Percentiles rank a stretch among this genome's conserved stretches.
phyloP scores from a whole-genome alignment of 2,113 vertebrate species.

The Zosterops pallidus region DNA sequence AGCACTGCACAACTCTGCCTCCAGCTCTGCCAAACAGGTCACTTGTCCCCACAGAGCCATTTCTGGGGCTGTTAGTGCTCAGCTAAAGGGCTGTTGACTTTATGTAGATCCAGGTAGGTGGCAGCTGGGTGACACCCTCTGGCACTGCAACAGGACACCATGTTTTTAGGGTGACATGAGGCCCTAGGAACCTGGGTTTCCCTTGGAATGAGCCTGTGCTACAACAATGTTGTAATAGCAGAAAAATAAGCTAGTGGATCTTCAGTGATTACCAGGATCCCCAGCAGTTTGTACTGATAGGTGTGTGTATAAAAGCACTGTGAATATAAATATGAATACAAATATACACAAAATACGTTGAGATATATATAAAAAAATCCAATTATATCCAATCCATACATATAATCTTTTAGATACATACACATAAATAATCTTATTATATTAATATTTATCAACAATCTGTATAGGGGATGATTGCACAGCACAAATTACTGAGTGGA shows the following conservation, averaged over 20 bases:
- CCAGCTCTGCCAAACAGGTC: neutral
- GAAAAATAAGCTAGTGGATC: neutral
- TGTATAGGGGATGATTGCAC: neutral
- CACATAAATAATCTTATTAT: neutral
- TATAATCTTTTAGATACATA: neutral
- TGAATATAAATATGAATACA: neutral
- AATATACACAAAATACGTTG: neutral
- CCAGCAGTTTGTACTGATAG: neutral
- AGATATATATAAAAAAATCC: rapidly evolving
- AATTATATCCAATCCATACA: neutral
- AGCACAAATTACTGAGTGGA: neutral
- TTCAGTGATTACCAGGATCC: neutral
- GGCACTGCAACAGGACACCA: neutral
- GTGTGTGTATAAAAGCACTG: neutral
- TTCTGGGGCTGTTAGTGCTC: neutral
- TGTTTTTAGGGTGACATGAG: neutral
- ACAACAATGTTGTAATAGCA: neutral
- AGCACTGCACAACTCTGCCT: neutral
- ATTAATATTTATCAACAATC: neutral
- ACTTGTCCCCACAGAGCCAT: rapidly evolving
- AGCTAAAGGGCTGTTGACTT: neutral
- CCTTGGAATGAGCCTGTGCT: neutral
- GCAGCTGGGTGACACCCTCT: neutral
- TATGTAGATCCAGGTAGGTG: neutral
- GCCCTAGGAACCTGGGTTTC: neutral